A percentile compares a stretch with the other conserved stretches of the same genome.
These are phyloP conservation scores for Leucozona laternaria DNA, from an alignment of 2,888 invertebrate species.

Conservation along the genomic window DNA sequence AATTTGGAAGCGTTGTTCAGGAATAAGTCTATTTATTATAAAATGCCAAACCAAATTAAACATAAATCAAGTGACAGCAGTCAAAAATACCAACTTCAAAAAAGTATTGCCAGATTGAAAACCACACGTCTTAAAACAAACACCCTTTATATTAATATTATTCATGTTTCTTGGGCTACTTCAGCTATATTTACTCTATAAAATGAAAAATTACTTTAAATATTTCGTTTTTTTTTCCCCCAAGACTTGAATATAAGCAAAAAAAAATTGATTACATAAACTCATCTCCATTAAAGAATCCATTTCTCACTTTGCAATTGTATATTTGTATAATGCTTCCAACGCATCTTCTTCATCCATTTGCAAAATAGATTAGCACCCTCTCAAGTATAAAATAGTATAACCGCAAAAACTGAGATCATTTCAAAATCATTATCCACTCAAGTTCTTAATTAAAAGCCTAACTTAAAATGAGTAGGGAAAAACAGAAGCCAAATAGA, in stretches of 20 bases:
- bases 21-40: too few species aligned
- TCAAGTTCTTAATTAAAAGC: slow-evolving; percentile 52
- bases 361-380: slow-evolving; percentile 48
- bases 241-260: neutral
- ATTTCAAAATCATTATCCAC: slow-evolving; percentile 52
- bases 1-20: too few species aligned
- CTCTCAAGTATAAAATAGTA: slow-evolving; percentile 26
- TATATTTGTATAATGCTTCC: neutral
- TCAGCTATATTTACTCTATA: too few species aligned
- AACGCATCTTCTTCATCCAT: slow-evolving; percentile 22
- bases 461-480: slow-evolving; percentile 15
- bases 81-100: too few species aligned
- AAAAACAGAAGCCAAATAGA: neutral
- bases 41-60: too few species aligned
- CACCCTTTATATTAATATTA: too few species aligned
- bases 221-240: neutral
- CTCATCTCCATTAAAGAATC: neutral
- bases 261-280: slow-evolving; percentile 7
- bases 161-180: too few species aligned
- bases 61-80: too few species aligned
- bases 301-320: slow-evolving; percentile 22
- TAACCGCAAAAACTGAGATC: slow-evolving; percentile 39
- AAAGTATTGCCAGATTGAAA: too few species aligned
- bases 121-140: too few species aligned
- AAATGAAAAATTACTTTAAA: neutral